Conservation (phyloP, 35 echinoderm and acorn worm species). For the Holothuria glaberrima region DNA sequence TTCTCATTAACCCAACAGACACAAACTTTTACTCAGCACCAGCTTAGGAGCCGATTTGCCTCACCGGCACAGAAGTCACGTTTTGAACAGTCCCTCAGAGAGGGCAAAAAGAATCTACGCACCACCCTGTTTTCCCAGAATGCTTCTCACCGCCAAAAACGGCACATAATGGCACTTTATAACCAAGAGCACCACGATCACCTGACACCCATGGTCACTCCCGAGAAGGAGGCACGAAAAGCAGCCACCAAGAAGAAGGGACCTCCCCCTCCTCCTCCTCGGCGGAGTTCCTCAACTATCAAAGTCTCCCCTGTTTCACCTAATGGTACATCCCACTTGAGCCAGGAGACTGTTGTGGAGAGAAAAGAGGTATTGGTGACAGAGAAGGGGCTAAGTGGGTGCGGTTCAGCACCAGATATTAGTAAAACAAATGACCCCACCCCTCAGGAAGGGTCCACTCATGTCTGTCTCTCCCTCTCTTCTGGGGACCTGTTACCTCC, state of each 20-base stretch:
- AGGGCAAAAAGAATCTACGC: constrained; percentile 51
- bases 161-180: constrained; percentile 63
- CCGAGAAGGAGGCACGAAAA: constrained; percentile 79
- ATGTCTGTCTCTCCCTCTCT: neutral
- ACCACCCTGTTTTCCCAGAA: constrained; percentile 68
- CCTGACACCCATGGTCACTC: constrained; percentile 91
- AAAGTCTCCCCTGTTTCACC: constrained; percentile 26
- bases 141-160: constrained; percentile 38
- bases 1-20: constrained; percentile 43
- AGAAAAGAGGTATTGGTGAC: constrained; percentile 39
- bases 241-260: constrained; percentile 44
- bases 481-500: constrained; percentile 21
- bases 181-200: constrained; percentile 79
- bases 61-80: constrained; percentile 62
- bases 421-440: constrained; percentile 6
- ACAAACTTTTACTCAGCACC: neutral
- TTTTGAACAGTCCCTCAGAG: constrained; percentile 67
- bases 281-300: constrained; percentile 47
- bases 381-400: neutral
- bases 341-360: neutral
- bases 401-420: constrained; percentile 32
- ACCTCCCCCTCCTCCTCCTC: constrained; percentile 88
- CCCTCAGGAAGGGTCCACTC: neutral
- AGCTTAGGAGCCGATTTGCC: constrained; percentile 55
- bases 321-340: neutral